Evolutionary conservation across 2,888 invertebrate genomes (phyloP).

Genomic region (Patella ulyssiponensis): DNA sequence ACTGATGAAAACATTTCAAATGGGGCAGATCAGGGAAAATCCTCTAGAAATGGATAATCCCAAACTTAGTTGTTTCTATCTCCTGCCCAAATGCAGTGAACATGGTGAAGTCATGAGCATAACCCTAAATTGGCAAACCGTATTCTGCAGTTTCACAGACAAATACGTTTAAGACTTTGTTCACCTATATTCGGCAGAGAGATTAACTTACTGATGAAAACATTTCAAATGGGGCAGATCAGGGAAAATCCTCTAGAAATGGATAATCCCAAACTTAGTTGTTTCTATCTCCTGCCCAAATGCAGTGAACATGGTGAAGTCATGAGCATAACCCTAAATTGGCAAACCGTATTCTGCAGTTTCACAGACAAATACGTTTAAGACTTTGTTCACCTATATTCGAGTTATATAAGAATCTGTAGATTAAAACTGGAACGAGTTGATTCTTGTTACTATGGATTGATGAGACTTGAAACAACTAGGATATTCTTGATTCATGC

Average conservation of each 20-base stretch:
- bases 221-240: background rate
- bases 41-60: background rate
- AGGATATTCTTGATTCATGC: too few species aligned
- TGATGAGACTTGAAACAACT: too few species aligned
- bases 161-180: background rate
- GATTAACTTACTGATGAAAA: background rate
- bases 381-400: background rate
- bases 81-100: background rate
- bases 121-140: background rate
- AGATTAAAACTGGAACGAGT: too few species aligned
- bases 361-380: background rate
- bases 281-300: background rate
- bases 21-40: background rate
- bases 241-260: background rate
- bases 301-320: background rate
- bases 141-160: background rate
- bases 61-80: background rate
- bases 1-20: background rate
- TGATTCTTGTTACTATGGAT: too few species aligned
- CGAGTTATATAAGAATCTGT: background rate
- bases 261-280: background rate
- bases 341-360: background rate
- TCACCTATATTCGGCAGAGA: background rate
- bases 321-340: background rate
- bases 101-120: background rate